Percentiles rank a stretch among this genome's conserved stretches.
phyloP scores from a whole-genome alignment of 2,113 vertebrate genomes.

The Cynoglossus semilaevis region DNA sequence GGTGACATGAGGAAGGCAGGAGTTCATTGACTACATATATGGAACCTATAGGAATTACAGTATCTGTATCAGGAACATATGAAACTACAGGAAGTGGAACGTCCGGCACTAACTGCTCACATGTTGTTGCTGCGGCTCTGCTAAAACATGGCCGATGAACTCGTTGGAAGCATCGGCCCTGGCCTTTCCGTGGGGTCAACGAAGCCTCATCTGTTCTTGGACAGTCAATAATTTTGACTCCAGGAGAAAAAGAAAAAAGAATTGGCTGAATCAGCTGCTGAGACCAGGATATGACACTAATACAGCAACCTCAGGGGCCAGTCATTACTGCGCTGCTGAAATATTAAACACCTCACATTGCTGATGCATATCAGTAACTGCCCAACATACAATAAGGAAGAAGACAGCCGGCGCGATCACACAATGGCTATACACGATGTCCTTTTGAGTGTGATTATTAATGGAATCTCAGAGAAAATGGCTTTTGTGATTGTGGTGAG shows the following conservation, averaged over 20 bases:
- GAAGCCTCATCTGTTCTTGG: slow-evolving; percentile 20
- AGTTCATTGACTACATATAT: too few species aligned
- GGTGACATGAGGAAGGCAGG: too few species aligned
- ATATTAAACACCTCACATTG: slow-evolving; percentile 49
- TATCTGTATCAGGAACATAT: too few species aligned
- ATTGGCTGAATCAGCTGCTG: slow-evolving; percentile 39
- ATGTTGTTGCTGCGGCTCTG: background rate
- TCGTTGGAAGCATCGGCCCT: slow-evolving; percentile 19
- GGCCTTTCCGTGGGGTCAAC: slow-evolving; percentile 4
- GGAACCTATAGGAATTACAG: too few species aligned
- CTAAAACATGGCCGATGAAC: slow-evolving; percentile 3
- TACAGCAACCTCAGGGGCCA: slow-evolving; percentile 21
- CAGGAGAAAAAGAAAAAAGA: slow-evolving; percentile 4
- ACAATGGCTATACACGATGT: slow-evolving; percentile 37
- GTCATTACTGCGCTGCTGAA: slow-evolving; percentile 48
- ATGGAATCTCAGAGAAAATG: slow-evolving; percentile 42
- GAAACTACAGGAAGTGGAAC: too few species aligned
- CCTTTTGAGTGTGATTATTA: slow-evolving; percentile 18
- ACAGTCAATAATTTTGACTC: slow-evolving; percentile 35
- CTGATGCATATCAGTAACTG: slow-evolving; percentile 54
- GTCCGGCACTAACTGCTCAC: background rate
- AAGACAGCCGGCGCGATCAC: slow-evolving; percentile 17
- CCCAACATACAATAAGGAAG: slow-evolving; percentile 44
- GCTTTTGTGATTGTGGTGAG: slow-evolving; percentile 20
- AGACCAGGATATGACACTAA: slow-evolving; percentile 6